A percentile compares a stretch with the other conserved stretches of the same genome.
Conservation (phyloP, 2,113 vertebrate species). For the Syrrhaptes paradoxus region DNA sequence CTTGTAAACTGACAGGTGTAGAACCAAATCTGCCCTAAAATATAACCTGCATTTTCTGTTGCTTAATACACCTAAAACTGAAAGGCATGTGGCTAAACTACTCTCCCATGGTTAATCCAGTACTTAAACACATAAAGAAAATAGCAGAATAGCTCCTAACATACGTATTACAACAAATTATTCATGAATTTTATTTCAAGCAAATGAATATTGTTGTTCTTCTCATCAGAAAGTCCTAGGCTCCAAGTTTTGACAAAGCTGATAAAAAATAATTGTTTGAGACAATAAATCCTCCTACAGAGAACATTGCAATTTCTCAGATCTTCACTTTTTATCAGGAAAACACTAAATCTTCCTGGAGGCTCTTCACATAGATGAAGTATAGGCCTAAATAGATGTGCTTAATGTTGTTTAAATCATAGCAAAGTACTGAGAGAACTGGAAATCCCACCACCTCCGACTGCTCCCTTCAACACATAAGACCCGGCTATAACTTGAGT, state of each 20-base stretch:
- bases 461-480: background rate
- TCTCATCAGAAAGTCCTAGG: conserved; percentile 7
- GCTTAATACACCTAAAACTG: background rate
- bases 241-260: conserved; percentile 42
- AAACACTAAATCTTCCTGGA: conserved; percentile 58
- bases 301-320: conserved; percentile 26
- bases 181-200: conserved; percentile 28
- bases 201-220: conserved; percentile 25
- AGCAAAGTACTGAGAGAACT: conserved; percentile 31
- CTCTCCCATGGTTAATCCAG: background rate
- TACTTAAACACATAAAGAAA: background rate
- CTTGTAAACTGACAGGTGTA: background rate
- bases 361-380: conserved; percentile 51
- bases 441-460: conserved; percentile 45
- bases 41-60: background rate
- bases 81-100: background rate
- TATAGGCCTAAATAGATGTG: conserved; percentile 40
- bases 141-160: background rate
- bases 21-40: background rate
- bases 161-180: background rate
- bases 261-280: conserved; percentile 56
- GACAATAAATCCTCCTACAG: conserved; percentile 40
- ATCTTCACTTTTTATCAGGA: conserved; percentile 62
- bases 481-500: conserved; percentile 1
- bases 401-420: conserved; percentile 67